These are phyloP conservation scores for Melospiza georgiana DNA, from an alignment of 2,113 vertebrate genomes.

Conservation along the genomic window DNA sequence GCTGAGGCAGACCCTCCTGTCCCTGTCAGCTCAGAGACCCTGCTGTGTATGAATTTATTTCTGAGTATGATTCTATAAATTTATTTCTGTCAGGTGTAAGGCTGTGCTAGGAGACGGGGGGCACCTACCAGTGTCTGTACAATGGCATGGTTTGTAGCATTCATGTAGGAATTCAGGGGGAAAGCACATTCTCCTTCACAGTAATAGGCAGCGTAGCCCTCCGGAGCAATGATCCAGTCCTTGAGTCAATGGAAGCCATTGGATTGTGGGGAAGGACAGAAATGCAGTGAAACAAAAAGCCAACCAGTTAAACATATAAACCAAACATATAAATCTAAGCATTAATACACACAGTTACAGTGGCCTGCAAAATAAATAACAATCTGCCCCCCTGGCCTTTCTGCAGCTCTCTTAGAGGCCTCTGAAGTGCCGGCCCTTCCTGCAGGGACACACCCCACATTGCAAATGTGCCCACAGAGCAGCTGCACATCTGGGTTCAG, in stretches of 20 bases:
- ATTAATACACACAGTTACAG: background rate
- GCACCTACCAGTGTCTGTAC: slow-evolving; percentile 94
- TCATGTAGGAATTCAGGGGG: slow-evolving; percentile 97
- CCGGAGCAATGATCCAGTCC: slow-evolving; percentile 98
- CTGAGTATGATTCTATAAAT: background rate
- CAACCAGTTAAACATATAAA: too few relatives aligned
- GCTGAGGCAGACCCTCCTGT: background rate
- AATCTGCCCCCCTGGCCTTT: background rate
- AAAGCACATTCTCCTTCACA: slow-evolving; percentile 98
- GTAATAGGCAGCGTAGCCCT: slow-evolving; percentile 96
- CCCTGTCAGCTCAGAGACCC: background rate
- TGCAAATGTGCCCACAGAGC: background rate
- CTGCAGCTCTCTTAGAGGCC: background rate
- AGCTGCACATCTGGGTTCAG: background rate
- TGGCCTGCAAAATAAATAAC: background rate
- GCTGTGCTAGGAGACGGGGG: background rate
- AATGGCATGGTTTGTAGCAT: slow-evolving; percentile 97
- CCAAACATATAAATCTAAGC: background rate
- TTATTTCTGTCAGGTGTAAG: background rate
- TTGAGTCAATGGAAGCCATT: slow-evolving; percentile 39
- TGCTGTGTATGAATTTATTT: background rate
- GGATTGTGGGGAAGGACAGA: background rate
- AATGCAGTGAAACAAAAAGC: background rate
- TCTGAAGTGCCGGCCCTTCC: background rate
- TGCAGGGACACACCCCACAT: background rate